A percentile compares a stretch with the other conserved stretches of the same genome.
Evolutionary conservation across 2,888 invertebrate genomes (phyloP).

Genomic region (Cosmopolites sordidus): DNA sequence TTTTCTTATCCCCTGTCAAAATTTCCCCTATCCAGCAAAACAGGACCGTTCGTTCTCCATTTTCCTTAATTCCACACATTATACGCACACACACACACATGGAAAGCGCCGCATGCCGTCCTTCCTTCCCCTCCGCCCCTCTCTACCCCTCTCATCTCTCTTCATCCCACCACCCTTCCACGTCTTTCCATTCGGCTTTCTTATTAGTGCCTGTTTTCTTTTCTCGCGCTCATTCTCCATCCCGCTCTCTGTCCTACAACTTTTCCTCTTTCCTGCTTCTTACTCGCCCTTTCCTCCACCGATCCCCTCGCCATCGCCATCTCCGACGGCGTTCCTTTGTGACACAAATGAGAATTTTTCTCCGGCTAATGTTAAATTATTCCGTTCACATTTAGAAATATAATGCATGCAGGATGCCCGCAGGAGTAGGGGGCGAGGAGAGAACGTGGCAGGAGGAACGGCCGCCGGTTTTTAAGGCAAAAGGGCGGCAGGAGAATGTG

Average conservation of each 20-base stretch:
- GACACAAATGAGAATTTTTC: slow-evolving; percentile 30
- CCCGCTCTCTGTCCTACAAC: neutral
- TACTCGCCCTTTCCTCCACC: too few species aligned
- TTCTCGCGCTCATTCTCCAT: slow-evolving; percentile 21
- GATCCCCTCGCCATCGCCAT: neutral
- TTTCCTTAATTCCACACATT: slow-evolving; percentile 26
- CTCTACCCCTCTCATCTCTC: slow-evolving; percentile 13
- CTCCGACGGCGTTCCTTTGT: slow-evolving; percentile 26
- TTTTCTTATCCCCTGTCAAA: too few species aligned
- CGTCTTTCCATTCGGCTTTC: slow-evolving; percentile 18
- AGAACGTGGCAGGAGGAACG: neutral
- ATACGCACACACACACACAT: slow-evolving; percentile 26
- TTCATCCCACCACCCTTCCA: slow-evolving; percentile 12
- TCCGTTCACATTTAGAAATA: slow-evolving; percentile 45
- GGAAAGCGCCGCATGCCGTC: slow-evolving; percentile 15
- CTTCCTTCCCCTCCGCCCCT: slow-evolving; percentile 12
- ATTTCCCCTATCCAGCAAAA: neutral
- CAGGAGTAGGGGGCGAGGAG: slow-evolving; percentile 27
- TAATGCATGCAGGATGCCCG: slow-evolving; percentile 40
- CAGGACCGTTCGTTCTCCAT: slow-evolving; percentile 10
- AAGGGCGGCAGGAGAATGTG: neutral
- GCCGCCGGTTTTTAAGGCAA: neutral
- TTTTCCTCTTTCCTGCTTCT: too few species aligned
- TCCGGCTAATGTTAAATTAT: slow-evolving; percentile 42
- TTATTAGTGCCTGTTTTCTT: slow-evolving; percentile 28